phyloP scores from a whole-genome alignment of 2,113 vertebrate genomes.

The Hemiscyllium ocellatum region DNA sequence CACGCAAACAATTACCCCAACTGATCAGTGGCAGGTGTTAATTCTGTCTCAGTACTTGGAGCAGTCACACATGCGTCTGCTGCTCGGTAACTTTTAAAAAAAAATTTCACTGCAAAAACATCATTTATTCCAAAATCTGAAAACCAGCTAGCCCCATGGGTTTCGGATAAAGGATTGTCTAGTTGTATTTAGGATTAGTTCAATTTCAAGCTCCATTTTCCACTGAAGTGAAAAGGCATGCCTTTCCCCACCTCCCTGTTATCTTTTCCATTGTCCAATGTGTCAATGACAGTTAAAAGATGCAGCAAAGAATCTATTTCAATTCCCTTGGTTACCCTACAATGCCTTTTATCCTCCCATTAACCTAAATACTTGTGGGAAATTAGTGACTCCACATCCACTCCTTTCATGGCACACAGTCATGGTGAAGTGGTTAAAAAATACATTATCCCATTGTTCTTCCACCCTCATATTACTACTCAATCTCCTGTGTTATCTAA shows the following conservation, averaged over 20 bases:
- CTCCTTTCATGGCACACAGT: background rate
- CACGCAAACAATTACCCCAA: too few species aligned
- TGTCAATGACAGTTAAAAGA: background rate
- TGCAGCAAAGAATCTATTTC: background rate
- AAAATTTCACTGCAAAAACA: too few species aligned
- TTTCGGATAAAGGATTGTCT: too few species aligned
- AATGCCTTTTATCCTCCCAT: background rate
- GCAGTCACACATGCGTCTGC: too few species aligned
- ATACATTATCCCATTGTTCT: background rate
- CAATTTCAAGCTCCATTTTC: background rate
- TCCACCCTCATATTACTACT: background rate
- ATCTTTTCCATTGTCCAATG: background rate
- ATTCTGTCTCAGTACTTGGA: too few species aligned
- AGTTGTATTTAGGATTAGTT: background rate
- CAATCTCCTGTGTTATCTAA: background rate
- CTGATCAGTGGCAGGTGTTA: too few species aligned
- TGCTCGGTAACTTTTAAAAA: too few species aligned
- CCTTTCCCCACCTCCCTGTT: background rate
- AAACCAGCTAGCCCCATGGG: too few species aligned
- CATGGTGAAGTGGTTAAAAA: background rate
- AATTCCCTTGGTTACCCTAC: background rate
- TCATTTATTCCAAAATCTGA: too few species aligned
- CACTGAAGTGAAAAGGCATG: background rate
- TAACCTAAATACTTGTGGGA: background rate
- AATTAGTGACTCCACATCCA: background rate